Conservation (phyloP, 2,113 vertebrate genomes). For the Orthonyx spaldingii region DNA sequence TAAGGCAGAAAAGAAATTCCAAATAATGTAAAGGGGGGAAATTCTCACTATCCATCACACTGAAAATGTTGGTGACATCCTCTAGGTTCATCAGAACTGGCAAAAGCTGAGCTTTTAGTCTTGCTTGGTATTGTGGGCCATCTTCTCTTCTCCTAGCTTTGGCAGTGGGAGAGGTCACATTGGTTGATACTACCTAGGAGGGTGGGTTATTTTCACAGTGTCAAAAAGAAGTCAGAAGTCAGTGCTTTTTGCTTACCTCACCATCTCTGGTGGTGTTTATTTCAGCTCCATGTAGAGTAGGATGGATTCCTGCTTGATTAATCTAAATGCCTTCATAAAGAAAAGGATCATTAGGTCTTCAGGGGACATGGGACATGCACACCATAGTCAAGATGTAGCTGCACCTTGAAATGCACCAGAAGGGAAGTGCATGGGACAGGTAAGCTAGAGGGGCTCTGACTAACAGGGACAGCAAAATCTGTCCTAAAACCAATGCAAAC, state of each 20-base stretch:
- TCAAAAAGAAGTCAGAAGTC: background rate
- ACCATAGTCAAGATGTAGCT: background rate
- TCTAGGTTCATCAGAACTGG: background rate
- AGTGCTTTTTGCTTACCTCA: background rate
- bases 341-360: background rate
- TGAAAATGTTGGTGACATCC: background rate
- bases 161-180: background rate
- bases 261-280: background rate
- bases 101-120: background rate
- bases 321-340: background rate
- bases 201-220: background rate
- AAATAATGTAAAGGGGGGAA: background rate
- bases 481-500: background rate
- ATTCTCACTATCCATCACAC: background rate
- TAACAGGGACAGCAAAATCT: background rate
- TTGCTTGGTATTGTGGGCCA: background rate
- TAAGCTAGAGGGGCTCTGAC: background rate
- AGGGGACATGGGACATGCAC: background rate
- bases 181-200: background rate
- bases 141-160: background rate
- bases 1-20: background rate
- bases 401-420: background rate
- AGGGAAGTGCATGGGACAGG: background rate
- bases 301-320: background rate
- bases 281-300: background rate